Base-by-base conservation (phyloP, 2,888 invertebrate genomes). In the Lithodes maja region DNA sequence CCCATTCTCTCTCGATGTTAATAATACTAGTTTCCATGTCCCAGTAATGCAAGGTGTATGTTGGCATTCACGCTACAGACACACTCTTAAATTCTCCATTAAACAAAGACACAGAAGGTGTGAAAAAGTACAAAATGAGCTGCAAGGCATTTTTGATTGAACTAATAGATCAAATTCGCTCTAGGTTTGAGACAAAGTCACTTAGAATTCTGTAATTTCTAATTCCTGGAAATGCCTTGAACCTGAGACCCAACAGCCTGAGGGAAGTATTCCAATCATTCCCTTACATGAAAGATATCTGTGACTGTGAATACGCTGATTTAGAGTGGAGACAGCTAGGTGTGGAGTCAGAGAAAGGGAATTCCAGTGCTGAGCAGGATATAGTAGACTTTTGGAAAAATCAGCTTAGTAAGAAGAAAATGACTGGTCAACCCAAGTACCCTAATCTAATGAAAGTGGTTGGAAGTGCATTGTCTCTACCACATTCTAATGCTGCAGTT, bases 401-500 rank as follows among this genome's bases (percentile, higher is more conserved):
- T 53, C 78, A 85, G 77, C n/a, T 85, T 3, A 85, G 85, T 68
- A 33, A 68, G 50, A 78, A 79, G 50, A 85, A 78, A 79, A 68
- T 78, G 49, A 85, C 78, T 85, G 85, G 69, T 54, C 85, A 85
- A 61, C 78, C 85, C 49, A 61, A 61, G 61, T 61, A 61, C 61
- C 61, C 9, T 55, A 78, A 79, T 53, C 79, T 79, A 17, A 17
- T n/a, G 1, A n/a, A 17, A 85, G 85, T 85, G 9, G 69, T 78
- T 78, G 85, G 85, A n/a, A 79, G 7, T 78, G 2, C 50, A 49
- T 52, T 85, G 12, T 3, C 79, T n/a, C 79, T 85, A 15, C 79
- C 85, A 7, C 50, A 79, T 61, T 85, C 85, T 7, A 85, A 79
- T 78, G 85, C 85, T 85, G 77, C 79, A 17, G 85, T 85, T 52